Conservation (phyloP, 37 sponge, comb jelly and placozoan species). For the Beroe forskalii region DNA sequence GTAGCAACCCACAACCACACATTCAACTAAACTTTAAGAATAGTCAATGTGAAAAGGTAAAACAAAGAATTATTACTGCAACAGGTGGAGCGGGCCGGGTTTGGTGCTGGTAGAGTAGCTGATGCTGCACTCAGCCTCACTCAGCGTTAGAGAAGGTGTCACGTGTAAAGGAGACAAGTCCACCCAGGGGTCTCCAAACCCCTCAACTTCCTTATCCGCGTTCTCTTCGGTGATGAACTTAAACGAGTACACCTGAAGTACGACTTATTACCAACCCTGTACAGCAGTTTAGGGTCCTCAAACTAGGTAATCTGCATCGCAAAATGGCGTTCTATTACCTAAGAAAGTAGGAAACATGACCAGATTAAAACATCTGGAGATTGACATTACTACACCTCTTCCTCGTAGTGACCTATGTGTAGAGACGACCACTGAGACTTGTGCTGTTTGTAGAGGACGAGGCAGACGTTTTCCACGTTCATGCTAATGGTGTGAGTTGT, state of each 20-base stretch:
- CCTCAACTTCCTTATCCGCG: neutral
- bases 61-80: no score
- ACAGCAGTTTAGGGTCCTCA: neutral
- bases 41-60: no score
- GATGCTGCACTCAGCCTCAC: neutral
- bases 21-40: no score
- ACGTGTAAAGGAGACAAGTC: neutral
- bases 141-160: neutral
- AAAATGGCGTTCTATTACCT: no score
- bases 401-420: slow-evolving; percentile 50
- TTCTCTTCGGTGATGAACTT: slow-evolving; percentile 51
- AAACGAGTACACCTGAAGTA: neutral
- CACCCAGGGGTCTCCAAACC: slow-evolving; percentile 32
- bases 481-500: slow-evolving; percentile 3
- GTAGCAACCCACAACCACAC: no score
- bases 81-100: no score
- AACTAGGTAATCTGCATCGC: no score
- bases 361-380: no score
- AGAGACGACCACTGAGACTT: neutral
- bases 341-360: no score
- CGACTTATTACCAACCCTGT: neutral
- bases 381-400: neutral
- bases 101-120: neutral
- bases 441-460: slow-evolving; percentile 50
- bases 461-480: neutral